Base-by-base conservation (phyloP, 2,888 invertebrate genomes). In the Gastrophysa polygoni region DNA sequence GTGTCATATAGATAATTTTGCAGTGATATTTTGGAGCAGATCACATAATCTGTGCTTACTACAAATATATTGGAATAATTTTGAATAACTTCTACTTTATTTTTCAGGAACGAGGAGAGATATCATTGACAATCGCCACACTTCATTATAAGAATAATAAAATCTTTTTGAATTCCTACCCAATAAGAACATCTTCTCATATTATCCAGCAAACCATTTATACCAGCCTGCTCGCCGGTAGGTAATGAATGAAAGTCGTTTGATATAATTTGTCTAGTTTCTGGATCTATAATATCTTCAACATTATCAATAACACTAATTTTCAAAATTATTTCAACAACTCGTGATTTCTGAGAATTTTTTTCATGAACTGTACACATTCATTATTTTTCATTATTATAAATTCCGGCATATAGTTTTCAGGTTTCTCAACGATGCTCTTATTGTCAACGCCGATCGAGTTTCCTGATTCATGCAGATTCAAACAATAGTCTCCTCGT, bases 231-330 rank as follows among this genome's bases (percentile, higher is more conserved):
- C 29, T 69, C 70, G 44, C 70, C 67, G 21, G 69, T 71, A 11
- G 68, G 69, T 32, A 71, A 56, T 20, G 67, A 52, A 49, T 71
- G 68, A 43, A 68, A 71, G 59, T 71, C 67, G 54, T 71, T 71
- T 61, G 71, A 17, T 21, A 71, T 67, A 48, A 71, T 43, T 59
- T 66, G 16, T 20, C 14, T 8, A 10, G 48, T 49, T 28, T 49
- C 48, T 8, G 24, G 24, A 6, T 8, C 28, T 28, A 28, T 49
- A 10, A 49, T 28, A 14, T 28, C 28, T 28, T 49, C n/a, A 24
- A 28, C 28, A 49, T 14, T 8, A 7, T 16, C 16, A 4, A 29
- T 14, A 11, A 50, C 29, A 29, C 29, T 50, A 6, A 50, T 50
- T 50, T 50, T 50, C 32, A 50, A 8, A n/a, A 44, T 44, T 3